Evolutionary conservation across 2,888 invertebrate species (phyloP), one percentile per base, ranked within the genome.

Genomic region (Dynastes grantii): DNA sequence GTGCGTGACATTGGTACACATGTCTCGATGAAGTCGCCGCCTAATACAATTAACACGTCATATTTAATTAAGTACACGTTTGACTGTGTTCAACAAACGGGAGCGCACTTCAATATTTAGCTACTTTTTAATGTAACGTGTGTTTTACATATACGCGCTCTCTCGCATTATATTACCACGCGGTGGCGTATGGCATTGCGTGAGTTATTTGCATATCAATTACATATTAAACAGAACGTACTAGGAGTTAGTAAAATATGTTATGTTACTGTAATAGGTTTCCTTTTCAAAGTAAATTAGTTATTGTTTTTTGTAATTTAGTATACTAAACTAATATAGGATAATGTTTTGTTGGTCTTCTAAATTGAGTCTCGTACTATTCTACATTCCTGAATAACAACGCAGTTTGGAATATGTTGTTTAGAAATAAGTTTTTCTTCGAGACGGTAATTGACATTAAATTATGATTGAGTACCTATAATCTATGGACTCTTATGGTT

Each of bases 1-100:
- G 73, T 75, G 73, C 73, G 73, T 75, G 73, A 61, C 73, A 45
- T 75, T 61, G 63, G 73, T 75, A 75, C 73, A 61, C 73, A 75
- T 75, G 73, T 75, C 73, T 75, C 73, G 61, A 75, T 75, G 73
- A 75, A 78, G 77, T 80, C 61, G 61, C 73, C 49, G 73, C 58
- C 73, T 80, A 81, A 81, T 81, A 78, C 78, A 81, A 81, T 81
- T 81, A 80, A 78, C 80, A 80, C 80, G 80, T 81, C 77, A 81
- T 80, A 79, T 81, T 80, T 81, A 81, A 81, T 81, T 81, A 81
- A 80, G 22, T 75, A 75, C 45, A 75, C 61, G 73, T 75, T 75
- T 75, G 73, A 61, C 61, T 75, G 61, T 61, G 73, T 75, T 75
- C 45, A 61, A 75, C 61, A 75, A 75, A 75, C 49, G 61, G 73